phyloP scores from a whole-genome alignment of 2,797 vertebrate species.

The Ceryle rudis region DNA sequence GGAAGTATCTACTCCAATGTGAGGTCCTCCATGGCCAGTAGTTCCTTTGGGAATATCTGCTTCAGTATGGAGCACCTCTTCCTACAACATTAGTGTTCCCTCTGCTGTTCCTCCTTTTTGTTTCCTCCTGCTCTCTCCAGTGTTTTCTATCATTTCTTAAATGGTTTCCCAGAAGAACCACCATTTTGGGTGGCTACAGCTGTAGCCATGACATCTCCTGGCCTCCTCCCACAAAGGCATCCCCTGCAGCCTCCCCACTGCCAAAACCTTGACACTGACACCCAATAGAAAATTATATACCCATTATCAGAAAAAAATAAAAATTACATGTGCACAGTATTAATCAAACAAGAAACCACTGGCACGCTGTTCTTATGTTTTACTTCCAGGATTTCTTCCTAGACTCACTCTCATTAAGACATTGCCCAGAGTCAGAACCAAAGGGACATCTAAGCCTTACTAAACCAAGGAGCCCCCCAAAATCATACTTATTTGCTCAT shows the following conservation, averaged over 20 bases:
- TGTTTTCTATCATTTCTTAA: background rate
- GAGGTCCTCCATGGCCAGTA: background rate
- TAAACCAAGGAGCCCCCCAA: background rate
- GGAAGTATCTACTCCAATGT: background rate
- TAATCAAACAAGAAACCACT: background rate
- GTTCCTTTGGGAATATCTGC: background rate
- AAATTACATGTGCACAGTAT: background rate
- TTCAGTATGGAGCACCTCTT: background rate
- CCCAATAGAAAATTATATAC: background rate
- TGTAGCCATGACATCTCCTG: background rate
- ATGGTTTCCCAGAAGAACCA: background rate
- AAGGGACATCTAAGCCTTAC: background rate
- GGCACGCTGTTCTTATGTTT: background rate
- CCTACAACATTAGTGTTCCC: background rate
- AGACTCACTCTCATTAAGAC: background rate
- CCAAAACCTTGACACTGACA: background rate
- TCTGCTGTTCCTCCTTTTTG: background rate
- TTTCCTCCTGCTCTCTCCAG: background rate
- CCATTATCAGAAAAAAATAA: background rate
- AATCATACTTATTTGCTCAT: background rate
- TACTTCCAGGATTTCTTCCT: background rate
- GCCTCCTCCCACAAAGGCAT: background rate
- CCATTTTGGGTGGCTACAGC: background rate
- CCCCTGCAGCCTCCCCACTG: background rate
- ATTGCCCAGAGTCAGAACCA: background rate